Evolutionary conservation across 2,113 vertebrate species (phyloP).

Genomic region (Meleagris gallopavo): DNA sequence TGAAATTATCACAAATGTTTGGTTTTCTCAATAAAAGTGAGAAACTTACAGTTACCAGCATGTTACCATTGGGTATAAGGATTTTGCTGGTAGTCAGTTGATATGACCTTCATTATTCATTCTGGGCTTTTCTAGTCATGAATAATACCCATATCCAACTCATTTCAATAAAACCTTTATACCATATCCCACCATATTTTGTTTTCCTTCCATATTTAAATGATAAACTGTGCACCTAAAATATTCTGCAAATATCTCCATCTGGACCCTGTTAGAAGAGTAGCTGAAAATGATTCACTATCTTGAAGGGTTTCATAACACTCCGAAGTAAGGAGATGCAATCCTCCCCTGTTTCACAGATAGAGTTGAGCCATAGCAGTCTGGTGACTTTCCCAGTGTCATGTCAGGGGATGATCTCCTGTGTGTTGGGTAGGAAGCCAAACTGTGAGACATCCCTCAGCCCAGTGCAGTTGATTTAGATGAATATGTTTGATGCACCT

Average conservation of each 20-base stretch:
- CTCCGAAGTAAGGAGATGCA: background rate
- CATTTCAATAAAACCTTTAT: background rate
- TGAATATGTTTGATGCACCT: background rate
- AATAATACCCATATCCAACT: background rate
- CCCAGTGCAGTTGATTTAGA: background rate
- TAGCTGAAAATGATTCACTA: background rate
- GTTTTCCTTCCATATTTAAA: conserved; percentile 12
- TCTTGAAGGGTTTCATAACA: background rate
- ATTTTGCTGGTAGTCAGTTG: background rate
- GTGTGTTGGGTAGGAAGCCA: background rate
- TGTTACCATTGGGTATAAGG: background rate
- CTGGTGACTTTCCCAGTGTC: background rate
- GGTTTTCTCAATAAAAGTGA: conserved; percentile 14
- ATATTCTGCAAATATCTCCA: conserved; percentile 12
- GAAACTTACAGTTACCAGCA: background rate
- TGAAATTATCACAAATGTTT: conserved; percentile 9
- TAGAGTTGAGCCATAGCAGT: background rate
- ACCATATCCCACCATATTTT: background rate
- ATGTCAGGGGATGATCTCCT: background rate
- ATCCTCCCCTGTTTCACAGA: background rate
- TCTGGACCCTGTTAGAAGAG: conserved; percentile 18
- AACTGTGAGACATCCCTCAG: background rate
- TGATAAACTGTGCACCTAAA: background rate
- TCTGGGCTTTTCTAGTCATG: background rate
- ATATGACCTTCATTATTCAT: conserved; percentile 1